phyloP scores from a whole-genome alignment of 2,113 vertebrate genomes.

The Telmatochromis brichardi region DNA sequence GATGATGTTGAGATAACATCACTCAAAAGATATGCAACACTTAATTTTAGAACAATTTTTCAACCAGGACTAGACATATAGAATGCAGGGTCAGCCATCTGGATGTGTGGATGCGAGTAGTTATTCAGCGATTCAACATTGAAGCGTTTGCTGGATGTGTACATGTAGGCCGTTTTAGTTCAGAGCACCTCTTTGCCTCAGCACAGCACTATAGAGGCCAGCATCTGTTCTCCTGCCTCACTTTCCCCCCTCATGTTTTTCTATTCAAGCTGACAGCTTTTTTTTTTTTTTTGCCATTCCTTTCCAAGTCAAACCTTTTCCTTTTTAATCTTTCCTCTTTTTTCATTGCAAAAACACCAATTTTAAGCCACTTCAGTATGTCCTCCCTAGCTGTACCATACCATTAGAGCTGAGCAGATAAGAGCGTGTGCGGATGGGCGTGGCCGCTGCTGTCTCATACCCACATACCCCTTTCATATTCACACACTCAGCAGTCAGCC shows the following conservation, averaged over 20 bases:
- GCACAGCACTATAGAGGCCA: neutral
- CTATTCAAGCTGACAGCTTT: neutral
- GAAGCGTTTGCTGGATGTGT: neutral
- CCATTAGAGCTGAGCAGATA: neutral
- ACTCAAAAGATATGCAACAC: neutral
- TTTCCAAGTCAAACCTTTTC: neutral
- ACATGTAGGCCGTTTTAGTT: neutral
- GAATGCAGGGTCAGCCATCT: neutral
- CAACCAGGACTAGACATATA: neutral
- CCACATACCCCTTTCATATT: conserved; percentile 42
- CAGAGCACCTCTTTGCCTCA: neutral
- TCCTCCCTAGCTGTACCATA: neutral
- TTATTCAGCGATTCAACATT: neutral
- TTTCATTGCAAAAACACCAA: neutral
- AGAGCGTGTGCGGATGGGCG: conserved; percentile 7
- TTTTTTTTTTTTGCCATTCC: neutral
- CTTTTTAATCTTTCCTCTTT: neutral
- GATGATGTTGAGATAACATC: neutral
- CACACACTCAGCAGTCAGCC: conserved; percentile 51
- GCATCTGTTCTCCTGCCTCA: neutral
- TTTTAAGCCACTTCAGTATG: neutral
- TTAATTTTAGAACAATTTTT: neutral
- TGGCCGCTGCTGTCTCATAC: conserved; percentile 11
- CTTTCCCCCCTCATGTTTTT: neutral
- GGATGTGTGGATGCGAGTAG: neutral